Conservation (phyloP, 2,888 invertebrate genomes). For the Vannuccia rotundouncinata region DNA sequence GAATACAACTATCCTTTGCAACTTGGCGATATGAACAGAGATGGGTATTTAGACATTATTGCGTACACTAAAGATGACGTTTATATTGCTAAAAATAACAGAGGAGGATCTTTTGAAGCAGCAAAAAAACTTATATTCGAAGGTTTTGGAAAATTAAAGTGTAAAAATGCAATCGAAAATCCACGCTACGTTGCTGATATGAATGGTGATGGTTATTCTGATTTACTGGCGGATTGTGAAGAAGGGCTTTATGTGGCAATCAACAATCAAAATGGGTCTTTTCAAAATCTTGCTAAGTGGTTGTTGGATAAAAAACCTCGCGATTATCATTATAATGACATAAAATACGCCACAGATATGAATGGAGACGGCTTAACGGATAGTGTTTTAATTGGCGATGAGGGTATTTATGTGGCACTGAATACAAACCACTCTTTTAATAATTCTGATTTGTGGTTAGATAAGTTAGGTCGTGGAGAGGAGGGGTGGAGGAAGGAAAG, state of each 20-base stretch:
- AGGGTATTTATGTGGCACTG: neutral
- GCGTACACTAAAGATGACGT: neutral
- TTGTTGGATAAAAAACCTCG: neutral
- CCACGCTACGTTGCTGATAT: neutral
- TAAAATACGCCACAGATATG: neutral
- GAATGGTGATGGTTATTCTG: neutral
- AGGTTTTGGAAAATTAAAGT: no score
- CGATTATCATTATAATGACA: neutral
- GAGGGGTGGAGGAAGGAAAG: constrained; percentile 30
- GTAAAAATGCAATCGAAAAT: neutral
- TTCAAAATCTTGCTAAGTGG: neutral
- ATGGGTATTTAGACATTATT: neutral
- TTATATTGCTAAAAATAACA: neutral
- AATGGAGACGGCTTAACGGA: neutral
- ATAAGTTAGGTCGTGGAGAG: neutral
- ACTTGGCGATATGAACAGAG: neutral
- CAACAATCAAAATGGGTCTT: neutral
- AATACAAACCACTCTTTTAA: neutral
- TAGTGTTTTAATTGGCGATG: neutral
- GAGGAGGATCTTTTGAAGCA: neutral
- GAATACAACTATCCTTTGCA: neutral
- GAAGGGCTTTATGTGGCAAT: neutral
- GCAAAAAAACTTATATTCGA: no score
- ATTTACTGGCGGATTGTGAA: neutral
- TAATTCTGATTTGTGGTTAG: neutral